Evolutionary conservation across 2,113 vertebrate species (phyloP).

Genomic region (Pardalotus punctatus): DNA sequence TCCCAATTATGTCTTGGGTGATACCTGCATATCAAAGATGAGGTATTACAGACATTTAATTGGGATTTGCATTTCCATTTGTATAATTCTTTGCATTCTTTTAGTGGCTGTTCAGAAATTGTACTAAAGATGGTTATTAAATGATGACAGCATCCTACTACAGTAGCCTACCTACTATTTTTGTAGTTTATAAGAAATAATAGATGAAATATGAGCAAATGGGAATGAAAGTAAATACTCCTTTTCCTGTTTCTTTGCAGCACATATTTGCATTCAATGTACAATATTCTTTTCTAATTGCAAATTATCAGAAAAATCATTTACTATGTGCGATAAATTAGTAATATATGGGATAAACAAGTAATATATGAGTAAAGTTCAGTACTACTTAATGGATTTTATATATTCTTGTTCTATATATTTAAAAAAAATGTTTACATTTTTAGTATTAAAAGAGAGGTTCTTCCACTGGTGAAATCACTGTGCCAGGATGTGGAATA

Average conservation of each 20-base stretch:
- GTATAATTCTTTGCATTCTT: not conserved
- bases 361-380: not conserved
- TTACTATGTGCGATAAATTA: not conserved
- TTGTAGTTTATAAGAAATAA: not conserved
- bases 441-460: slow-evolving; percentile 88
- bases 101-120: not conserved
- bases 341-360: not conserved
- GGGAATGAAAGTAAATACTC: not conserved
- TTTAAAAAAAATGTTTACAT: not conserved
- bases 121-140: not conserved
- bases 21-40: not conserved
- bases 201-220: not conserved
- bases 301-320: not conserved
- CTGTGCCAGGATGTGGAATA: slow-evolving; percentile 91
- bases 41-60: not conserved
- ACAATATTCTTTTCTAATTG: not conserved
- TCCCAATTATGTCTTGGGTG: not conserved
- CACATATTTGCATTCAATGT: not conserved
- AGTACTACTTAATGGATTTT: not conserved
- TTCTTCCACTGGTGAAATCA: slow-evolving; percentile 89
- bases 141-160: not conserved
- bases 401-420: not conserved
- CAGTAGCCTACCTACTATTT: not conserved
- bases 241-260: not conserved
- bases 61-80: not conserved